Conservation (phyloP, 2,797 vertebrate species). For the Mormyrops boulengeri region DNA sequence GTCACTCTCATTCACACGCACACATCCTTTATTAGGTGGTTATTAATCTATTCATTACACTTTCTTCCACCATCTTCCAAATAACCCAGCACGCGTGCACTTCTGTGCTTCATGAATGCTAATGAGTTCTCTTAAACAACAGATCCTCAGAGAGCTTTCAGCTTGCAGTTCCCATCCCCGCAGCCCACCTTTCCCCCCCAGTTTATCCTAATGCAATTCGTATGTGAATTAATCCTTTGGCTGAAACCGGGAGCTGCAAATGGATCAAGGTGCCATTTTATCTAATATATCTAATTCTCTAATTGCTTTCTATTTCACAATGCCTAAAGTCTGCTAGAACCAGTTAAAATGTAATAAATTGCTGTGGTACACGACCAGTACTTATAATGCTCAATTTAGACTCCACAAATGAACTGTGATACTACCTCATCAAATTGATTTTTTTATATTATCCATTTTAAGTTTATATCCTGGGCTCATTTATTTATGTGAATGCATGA, state of each 20-base stretch:
- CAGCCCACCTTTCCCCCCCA: slow-evolving; percentile 23
- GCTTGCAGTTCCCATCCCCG: slow-evolving; percentile 55
- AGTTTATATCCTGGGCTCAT: slow-evolving; percentile 42
- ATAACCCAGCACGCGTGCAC: slow-evolving; percentile 81
- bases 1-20: neutral
- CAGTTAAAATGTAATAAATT: slow-evolving; percentile 38
- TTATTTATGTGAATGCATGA: slow-evolving; percentile 27
- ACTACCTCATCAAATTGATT: slow-evolving; percentile 34
- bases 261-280: slow-evolving; percentile 45
- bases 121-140: slow-evolving; percentile 82
- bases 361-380: slow-evolving; percentile 34
- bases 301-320: slow-evolving; percentile 50
- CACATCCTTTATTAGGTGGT: slow-evolving; percentile 48
- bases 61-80: slow-evolving; percentile 80
- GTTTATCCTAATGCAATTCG: slow-evolving; percentile 43
- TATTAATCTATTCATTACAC: slow-evolving; percentile 69
- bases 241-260: slow-evolving; percentile 45
- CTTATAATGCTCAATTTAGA: slow-evolving; percentile 37
- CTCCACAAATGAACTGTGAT: slow-evolving; percentile 37
- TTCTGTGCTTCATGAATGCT: slow-evolving; percentile 78
- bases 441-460: slow-evolving; percentile 34
- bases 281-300: slow-evolving; percentile 52
- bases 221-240: slow-evolving; percentile 65
- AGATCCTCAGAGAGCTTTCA: slow-evolving; percentile 76
- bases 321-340: slow-evolving; percentile 40